Evolutionary conservation across 2,888 invertebrate species (phyloP), one percentile per base, ranked within the genome.

Genomic region (Netelia virgata): DNA sequence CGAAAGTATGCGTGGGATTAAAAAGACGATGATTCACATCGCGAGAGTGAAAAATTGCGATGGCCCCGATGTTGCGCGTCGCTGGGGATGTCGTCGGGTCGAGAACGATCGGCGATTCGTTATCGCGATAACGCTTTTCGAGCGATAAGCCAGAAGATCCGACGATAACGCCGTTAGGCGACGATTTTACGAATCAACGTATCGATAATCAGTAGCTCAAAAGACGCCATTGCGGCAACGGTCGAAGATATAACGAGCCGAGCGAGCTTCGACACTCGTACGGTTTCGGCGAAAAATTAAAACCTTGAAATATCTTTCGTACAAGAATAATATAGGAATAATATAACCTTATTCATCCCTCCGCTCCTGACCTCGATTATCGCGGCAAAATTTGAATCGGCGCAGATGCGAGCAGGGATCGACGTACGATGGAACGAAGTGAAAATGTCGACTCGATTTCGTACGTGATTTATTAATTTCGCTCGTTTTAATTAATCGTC

Each of bases 41-140:
- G 43, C 16, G 79, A 61, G 43, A 66, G 73, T 66, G 36, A 57
- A 84, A 73, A 69, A 68, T 84, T 53, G 61, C 68, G 68, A 10
- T 6, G 14, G 47, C 47, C 47, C 66, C 59, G 57, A n/a, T 68
- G 28, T 74, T 43, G 36, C 3, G 10, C 11, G 20, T 23, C 28
- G 16, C 68, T n/a, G 55, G 55, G 28, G 59, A 47, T 59, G 50
- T 59, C 47, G 73, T 23, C n/a, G 73, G 41, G 20, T 14, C 41
- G 68, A 50, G 50, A 70, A 43, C 47, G 50, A 36, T 11, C 9
- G 11, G 61, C 41, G 66, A 68, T 72, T 78, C 23, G 74, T 70
- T 66, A 78, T 88, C 82, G 72, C 61, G 87, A 89, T 89, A 87
- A 86, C 59, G 76, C 20, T 23, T 28, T 28, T n/a, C 63, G 23